Conservation (phyloP, 2,797 vertebrate species). For the Zenarchopterus dispar region DNA sequence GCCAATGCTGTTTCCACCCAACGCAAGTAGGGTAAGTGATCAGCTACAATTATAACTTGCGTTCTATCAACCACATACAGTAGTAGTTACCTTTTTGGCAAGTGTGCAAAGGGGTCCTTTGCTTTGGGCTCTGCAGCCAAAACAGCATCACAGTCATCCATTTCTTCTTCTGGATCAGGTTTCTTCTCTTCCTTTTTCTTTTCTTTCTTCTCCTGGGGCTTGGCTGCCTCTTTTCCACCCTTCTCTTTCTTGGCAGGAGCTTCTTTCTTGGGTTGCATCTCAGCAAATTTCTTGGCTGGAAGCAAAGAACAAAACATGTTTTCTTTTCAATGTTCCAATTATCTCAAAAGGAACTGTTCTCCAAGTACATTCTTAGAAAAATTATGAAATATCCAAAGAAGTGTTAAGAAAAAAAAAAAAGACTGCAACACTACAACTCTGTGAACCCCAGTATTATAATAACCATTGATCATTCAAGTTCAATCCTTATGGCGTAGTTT, state of each 20-base stretch:
- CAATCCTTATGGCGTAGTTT: too few species aligned
- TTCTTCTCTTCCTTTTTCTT: constrained; percentile 91
- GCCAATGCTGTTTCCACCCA: not conserved
- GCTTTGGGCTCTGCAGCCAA: constrained; percentile 91
- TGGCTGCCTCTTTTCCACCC: constrained; percentile 79
- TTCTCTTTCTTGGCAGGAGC: constrained; percentile 89
- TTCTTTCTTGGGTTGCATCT: constrained; percentile 92
- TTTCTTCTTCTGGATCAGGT: constrained; percentile 84
- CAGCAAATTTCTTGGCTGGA: constrained; percentile 92
- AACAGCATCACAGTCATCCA: constrained; percentile 90
- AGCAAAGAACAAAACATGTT: not conserved
- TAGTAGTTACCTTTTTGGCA: constrained; percentile 87
- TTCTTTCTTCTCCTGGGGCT: constrained; percentile 86
- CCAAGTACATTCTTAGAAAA: too few species aligned
- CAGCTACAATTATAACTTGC: not conserved
- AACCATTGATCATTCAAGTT: too few species aligned
- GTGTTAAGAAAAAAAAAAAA: too few species aligned
- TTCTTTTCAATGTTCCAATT: not conserved
- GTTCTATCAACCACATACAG: not conserved
- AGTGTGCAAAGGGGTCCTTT: constrained; percentile 91
- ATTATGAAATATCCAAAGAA: too few species aligned
- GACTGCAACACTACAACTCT: too few species aligned
- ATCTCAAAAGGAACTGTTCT: not conserved
- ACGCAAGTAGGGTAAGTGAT: not conserved
- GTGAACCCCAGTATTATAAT: too few species aligned